Evolutionary conservation across 2,888 invertebrate genomes (phyloP).

Genomic region (Epiblema foenella): DNA sequence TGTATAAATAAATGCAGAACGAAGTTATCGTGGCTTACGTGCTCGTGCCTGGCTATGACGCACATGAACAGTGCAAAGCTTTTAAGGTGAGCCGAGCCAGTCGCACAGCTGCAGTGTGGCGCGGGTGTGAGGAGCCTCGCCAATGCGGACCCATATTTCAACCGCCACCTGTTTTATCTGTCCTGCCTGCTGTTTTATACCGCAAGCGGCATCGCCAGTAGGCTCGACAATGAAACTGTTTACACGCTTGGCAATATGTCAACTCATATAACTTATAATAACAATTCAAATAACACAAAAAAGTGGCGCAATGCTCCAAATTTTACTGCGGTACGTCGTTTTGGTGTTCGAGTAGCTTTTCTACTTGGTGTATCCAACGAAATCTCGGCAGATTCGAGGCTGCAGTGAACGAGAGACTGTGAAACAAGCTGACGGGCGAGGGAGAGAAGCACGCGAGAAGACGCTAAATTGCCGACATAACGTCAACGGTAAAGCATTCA

Average conservation of each 20-base stretch:
- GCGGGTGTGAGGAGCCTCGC: slow-evolving; percentile 54
- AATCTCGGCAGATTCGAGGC: neutral
- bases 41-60: slow-evolving; percentile 1
- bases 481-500: slow-evolving; percentile 78
- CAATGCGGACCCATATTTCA: slow-evolving; percentile 78
- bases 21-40: slow-evolving; percentile 9
- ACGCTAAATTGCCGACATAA: slow-evolving; percentile 75
- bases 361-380: neutral
- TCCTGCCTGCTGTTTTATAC: slow-evolving; percentile 61
- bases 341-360: neutral
- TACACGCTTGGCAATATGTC: slow-evolving; percentile 43
- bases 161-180: slow-evolving; percentile 77
- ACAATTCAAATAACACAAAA: slow-evolving; percentile 33
- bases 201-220: slow-evolving; percentile 62
- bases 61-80: slow-evolving; percentile 25
- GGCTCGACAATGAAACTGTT: slow-evolving; percentile 43
- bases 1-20: neutral
- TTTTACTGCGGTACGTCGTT: slow-evolving; percentile 30
- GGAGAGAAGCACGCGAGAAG: no score
- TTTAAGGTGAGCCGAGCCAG: slow-evolving; percentile 17
- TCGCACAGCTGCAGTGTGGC: slow-evolving; percentile 59
- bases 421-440: slow-evolving; percentile 19
- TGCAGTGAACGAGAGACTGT: slow-evolving; percentile 19
- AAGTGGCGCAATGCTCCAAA: slow-evolving; percentile 38
- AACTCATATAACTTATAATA: slow-evolving; percentile 43